A percentile compares a stretch with the other conserved stretches of the same genome.
phyloP scores from a whole-genome alignment of 2,113 vertebrate genomes.

The Bostrychus sinensis region DNA sequence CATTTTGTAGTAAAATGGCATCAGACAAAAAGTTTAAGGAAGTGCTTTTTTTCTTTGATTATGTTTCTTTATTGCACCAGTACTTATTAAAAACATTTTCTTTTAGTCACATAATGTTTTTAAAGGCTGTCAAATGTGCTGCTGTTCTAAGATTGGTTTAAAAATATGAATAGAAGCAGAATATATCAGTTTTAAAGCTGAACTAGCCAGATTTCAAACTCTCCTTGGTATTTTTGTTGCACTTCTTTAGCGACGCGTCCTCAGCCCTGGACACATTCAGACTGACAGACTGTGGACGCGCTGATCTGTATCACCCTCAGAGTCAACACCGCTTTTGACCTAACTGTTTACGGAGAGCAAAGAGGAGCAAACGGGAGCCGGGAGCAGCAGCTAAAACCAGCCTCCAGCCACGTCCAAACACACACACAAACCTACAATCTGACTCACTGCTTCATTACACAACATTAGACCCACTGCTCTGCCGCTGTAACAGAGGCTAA shows the following conservation, averaged over 20 bases:
- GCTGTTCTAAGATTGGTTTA: too few relatives aligned
- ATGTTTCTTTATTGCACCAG: too few relatives aligned
- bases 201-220: neutral
- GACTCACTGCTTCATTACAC: neutral
- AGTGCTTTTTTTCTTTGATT: too few relatives aligned
- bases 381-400: slow-evolving; percentile 28
- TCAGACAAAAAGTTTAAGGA: too few relatives aligned
- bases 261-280: neutral
- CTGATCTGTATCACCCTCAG: slow-evolving; percentile 59
- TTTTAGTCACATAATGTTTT: too few relatives aligned
- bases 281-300: slow-evolving; percentile 11
- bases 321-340: slow-evolving; percentile 6
- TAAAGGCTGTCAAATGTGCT: too few relatives aligned
- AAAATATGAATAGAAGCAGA: too few relatives aligned
- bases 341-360: slow-evolving; percentile 41
- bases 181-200: too few relatives aligned
- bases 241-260: slow-evolving; percentile 3
- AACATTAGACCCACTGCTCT: neutral
- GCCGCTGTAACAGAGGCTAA: too few relatives aligned
- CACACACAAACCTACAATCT: neutral
- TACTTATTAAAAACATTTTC: too few relatives aligned
- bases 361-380: too few relatives aligned
- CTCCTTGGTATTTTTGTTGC: neutral
- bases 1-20: too few relatives aligned
- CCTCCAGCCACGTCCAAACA: slow-evolving; percentile 10